phyloP scores from a whole-genome alignment of 2,797 vertebrate species.

The Chlorospingus semifuscus region DNA sequence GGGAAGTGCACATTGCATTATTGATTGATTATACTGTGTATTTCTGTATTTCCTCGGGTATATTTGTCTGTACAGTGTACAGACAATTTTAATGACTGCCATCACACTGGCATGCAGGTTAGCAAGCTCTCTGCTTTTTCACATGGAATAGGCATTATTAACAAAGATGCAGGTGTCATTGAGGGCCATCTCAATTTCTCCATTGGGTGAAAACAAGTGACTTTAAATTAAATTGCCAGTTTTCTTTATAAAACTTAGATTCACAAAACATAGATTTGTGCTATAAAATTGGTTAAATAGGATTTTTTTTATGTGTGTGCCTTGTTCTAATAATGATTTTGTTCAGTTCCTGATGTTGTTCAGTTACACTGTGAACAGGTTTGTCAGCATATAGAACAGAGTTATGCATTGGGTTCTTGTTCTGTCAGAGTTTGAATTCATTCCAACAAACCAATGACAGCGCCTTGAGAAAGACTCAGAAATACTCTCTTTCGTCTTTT shows the following conservation, averaged over 20 bases:
- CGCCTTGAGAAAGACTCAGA: not conserved
- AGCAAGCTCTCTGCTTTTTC: not conserved
- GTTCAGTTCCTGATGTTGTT: not conserved
- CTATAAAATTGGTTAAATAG: not conserved
- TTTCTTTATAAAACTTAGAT: not conserved
- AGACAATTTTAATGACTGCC: not conserved
- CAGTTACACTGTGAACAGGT: not conserved
- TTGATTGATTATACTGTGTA: not conserved
- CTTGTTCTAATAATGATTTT: not conserved
- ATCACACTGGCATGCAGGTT: not conserved
- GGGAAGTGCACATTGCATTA: not conserved
- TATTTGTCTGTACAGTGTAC: not conserved
- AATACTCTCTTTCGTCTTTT: not conserved
- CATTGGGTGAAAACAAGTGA: not conserved
- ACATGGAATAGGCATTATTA: not conserved
- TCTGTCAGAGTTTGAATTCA: not conserved
- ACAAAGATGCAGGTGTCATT: not conserved
- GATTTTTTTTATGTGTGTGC: not conserved
- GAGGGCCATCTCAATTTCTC: not conserved
- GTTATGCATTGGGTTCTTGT: accelerated
- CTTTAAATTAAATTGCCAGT: not conserved
- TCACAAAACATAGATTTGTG: not conserved
- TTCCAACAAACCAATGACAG: not conserved
- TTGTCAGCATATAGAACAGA: not conserved
- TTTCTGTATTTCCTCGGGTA: not conserved